phyloP scores from a whole-genome alignment of 2,797 vertebrate genomes.

The Ctenopoma kingsleyae region DNA sequence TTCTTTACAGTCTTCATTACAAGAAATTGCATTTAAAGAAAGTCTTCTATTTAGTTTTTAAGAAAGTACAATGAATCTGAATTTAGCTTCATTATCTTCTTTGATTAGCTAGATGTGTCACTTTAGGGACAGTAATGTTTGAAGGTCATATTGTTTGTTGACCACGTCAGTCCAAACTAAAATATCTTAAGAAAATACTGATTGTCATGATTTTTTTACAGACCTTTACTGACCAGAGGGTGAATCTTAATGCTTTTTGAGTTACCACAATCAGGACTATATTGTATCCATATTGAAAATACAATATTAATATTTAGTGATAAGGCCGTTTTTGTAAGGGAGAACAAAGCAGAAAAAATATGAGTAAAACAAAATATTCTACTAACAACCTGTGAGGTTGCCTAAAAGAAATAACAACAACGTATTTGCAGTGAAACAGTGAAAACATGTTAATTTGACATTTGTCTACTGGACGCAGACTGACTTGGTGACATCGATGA shows the following conservation, averaged over 20 bases:
- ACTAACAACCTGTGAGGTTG: too few relatives aligned
- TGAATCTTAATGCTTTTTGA: not conserved
- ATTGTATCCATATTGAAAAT: too few relatives aligned
- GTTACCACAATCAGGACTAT: too few relatives aligned
- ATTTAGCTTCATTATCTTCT: not conserved
- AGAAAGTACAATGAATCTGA: not conserved
- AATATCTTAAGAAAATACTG: not conserved
- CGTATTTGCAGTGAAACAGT: not conserved
- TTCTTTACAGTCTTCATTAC: not conserved
- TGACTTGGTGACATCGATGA: conserved; percentile 88
- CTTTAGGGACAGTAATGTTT: too few relatives aligned
- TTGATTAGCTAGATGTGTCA: not conserved
- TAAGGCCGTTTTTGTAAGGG: too few relatives aligned
- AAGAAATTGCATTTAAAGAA: not conserved
- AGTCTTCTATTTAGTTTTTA: not conserved
- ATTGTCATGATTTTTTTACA: not conserved
- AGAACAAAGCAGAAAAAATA: too few relatives aligned
- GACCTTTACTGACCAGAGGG: not conserved
- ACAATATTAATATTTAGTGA: too few relatives aligned
- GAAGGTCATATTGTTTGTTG: not conserved
- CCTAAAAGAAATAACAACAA: too few relatives aligned
- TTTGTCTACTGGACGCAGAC: conserved; percentile 76
- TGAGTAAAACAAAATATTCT: not conserved
- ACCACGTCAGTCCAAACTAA: not conserved
- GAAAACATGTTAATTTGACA: conserved; percentile 6